Evolutionary conservation across 2,888 invertebrate genomes (phyloP).

Genomic region (Labia minor): DNA sequence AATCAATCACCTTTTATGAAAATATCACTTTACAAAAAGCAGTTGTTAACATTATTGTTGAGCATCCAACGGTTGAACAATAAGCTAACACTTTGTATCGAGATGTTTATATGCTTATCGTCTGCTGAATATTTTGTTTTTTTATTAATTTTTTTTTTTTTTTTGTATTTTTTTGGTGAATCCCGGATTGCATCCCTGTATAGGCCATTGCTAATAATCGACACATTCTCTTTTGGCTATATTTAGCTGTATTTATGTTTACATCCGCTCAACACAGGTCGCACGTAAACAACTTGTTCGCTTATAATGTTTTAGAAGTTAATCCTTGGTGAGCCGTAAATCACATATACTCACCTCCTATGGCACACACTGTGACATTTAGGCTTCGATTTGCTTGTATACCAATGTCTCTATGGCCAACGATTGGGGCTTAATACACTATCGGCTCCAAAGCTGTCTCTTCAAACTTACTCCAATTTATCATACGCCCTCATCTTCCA

Average conservation of each 20-base stretch:
- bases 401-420: neutral
- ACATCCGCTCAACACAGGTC: slow-evolving; percentile 4
- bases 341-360: neutral
- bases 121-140: neutral
- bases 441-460: slow-evolving; percentile 13
- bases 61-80: neutral
- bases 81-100: neutral
- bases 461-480: slow-evolving; percentile 13
- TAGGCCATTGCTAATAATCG: neutral
- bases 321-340: slow-evolving; percentile 13
- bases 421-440: slow-evolving; percentile 13
- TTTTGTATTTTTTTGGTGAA: neutral
- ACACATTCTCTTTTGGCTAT: slow-evolving; percentile 13
- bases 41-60: neutral
- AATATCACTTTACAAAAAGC: no score
- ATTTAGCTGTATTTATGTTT: slow-evolving; percentile 13
- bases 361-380: neutral
- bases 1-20: no score
- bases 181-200: neutral
- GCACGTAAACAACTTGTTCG: slow-evolving; percentile 13
- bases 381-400: slow-evolving; percentile 13
- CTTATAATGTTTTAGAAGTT: slow-evolving; percentile 13
- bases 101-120: slow-evolving; percentile 5
- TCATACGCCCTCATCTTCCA: slow-evolving; percentile 2
- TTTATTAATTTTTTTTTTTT: neutral